Evolutionary conservation across 2,797 vertebrate genomes (phyloP).

Genomic region (Smutsia temminckii): DNA sequence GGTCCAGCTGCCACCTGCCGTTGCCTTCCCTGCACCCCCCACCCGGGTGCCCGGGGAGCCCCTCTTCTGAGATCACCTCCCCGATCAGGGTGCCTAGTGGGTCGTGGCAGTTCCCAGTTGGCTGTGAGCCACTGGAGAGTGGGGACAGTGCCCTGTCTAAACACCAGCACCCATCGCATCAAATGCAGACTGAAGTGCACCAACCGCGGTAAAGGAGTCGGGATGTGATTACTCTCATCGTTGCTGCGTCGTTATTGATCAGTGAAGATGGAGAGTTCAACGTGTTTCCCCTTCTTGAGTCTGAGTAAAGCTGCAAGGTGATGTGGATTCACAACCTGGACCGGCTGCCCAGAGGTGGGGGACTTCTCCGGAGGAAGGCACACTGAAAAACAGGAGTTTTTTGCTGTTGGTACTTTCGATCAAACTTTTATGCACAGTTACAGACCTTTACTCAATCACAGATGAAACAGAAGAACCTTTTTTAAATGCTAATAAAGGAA

Average conservation of each 20-base stretch:
- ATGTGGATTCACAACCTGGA: constrained; percentile 11
- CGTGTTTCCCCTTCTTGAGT: not conserved
- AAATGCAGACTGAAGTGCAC: not conserved
- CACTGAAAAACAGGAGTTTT: constrained; percentile 15
- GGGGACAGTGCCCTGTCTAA: not conserved
- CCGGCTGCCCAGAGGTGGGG: constrained; percentile 23
- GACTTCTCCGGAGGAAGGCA: constrained; percentile 64
- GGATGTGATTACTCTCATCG: not conserved
- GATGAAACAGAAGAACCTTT: constrained; percentile 75
- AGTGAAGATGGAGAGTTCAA: not conserved
- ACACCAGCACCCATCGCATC: not conserved
- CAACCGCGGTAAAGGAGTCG: not conserved
- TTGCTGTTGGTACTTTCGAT: not conserved
- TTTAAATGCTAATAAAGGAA: constrained; percentile 73
- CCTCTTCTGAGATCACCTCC: not conserved
- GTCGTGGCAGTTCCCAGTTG: not conserved
- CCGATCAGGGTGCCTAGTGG: fast-evolving
- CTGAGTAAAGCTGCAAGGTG: not conserved
- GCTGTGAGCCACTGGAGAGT: fast-evolving
- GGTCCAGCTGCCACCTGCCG: no score
- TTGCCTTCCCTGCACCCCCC: not conserved
- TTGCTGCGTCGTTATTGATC: not conserved
- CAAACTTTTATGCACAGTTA: constrained; percentile 74
- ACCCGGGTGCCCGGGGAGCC: not conserved
- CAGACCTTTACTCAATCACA: constrained; percentile 62